phyloP scores from a whole-genome alignment of 2,888 invertebrate genomes.

The Pherbina coryleti region DNA sequence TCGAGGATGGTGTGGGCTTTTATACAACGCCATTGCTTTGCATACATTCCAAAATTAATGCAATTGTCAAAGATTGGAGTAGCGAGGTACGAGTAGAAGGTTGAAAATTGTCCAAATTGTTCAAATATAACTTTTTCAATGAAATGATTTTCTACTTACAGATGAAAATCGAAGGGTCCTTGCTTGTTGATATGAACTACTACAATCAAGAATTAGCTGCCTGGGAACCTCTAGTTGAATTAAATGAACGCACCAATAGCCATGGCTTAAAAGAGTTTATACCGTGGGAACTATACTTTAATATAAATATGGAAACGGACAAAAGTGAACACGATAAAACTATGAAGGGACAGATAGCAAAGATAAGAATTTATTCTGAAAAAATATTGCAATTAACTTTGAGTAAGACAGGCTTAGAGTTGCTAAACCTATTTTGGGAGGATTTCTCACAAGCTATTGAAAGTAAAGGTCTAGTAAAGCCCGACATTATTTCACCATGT shows the following conservation, averaged over 20 bases:
- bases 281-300: constrained; percentile 89
- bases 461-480: constrained; percentile 67
- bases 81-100: constrained; percentile 41
- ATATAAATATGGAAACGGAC: constrained; percentile 66
- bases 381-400: constrained; percentile 82
- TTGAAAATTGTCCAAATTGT: too few relatives aligned
- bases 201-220: constrained; percentile 92
- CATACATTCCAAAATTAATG: constrained; percentile 85
- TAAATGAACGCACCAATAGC: constrained; percentile 79
- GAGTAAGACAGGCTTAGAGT: constrained; percentile 83
- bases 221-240: constrained; percentile 98
- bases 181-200: constrained; percentile 90
- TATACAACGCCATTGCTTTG: constrained; percentile 92
- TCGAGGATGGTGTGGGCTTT: constrained; percentile 90
- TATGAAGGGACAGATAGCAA: constrained; percentile 58
- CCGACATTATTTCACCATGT: constrained; percentile 77
- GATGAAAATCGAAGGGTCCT: constrained; percentile 68
- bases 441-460: constrained; percentile 85
- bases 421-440: constrained; percentile 82
- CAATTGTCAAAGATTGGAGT: constrained; percentile 88
- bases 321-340: constrained; percentile 56
- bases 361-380: constrained; percentile 68
- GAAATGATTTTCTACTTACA: background rate
- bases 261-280: constrained; percentile 72
- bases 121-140: too few relatives aligned